These are phyloP conservation scores for cat (Felis catus) DNA, from an alignment of 2,113 vertebrate genomes.

Conservation along the genomic window F.catus_Fca126_mat1.0 CM031413.1:89321001-89321500, in stretches of 20 bases:
- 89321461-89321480: neutral
- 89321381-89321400: neutral
- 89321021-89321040: neutral
- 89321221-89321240: slow-evolving; percentile 9
- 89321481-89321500: neutral
- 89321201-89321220: neutral
- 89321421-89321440: neutral
- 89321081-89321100: neutral
- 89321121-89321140: neutral
- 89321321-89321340: slow-evolving; percentile 31
- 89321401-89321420: slow-evolving; percentile 43
- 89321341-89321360: neutral
- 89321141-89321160: neutral
- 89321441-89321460: neutral
- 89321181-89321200: neutral
- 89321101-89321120: neutral
- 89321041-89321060: neutral
- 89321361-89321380: neutral
- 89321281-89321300: slow-evolving; percentile 19
- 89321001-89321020: neutral
- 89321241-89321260: slow-evolving; percentile 41
- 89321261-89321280: slow-evolving; percentile 21
- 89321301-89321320: neutral
- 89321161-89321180: neutral
- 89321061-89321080: neutral